Base-by-base conservation (phyloP, 2,888 invertebrate genomes). In the Temnothorax unifasciatus region DNA sequence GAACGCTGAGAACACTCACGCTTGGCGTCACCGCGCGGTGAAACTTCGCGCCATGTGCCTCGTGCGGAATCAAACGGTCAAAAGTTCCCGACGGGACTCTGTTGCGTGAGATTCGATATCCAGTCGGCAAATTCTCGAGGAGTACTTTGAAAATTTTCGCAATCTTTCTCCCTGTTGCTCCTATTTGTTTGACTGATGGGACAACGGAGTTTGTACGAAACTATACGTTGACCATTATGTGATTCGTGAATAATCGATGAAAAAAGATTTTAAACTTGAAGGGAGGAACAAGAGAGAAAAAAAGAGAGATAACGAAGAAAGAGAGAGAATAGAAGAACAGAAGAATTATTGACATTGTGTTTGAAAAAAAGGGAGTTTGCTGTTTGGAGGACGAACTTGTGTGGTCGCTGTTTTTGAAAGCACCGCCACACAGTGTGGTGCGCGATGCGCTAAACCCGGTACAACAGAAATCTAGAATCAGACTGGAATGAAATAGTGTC, bases 11-110 rank as follows among this genome's bases (percentile, higher is more conserved):
- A 47, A 18, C 34, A 3, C 9, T 21, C 29, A 29, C 44, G 25
- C 8, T 47, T 34, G 21, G 34, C 75, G 21, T 76, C 50, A 34
- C 34, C 68, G 68, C 68, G 63, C 75, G 34, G 44, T 34, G 9
- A 38, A 64, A 29, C 34, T 34, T 66, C 47, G 75, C 66, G 68
- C 47, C 18, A 66, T 75, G 66, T 61, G 29, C 9, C 29, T 61
- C n/a, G 29, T 11, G 25, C 9, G 25, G 1, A 41, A 13, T 41
- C 59, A 2, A 15, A 73, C 57, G 52, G 38, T 59, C 25, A 25
- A 18, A 25, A 25, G 9, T 59, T 59, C 25, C 54, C 41, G 41
- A 73, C 25, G 0, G 25, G 11, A 41, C 18, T 25, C 6, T n/a
- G 6, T 4, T 9, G 74, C n/a, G 18, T 41, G 59, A 73, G 21